Conservation (phyloP, 1,140 invertebrate species). For the Leptoteleia sp. region DNA sequence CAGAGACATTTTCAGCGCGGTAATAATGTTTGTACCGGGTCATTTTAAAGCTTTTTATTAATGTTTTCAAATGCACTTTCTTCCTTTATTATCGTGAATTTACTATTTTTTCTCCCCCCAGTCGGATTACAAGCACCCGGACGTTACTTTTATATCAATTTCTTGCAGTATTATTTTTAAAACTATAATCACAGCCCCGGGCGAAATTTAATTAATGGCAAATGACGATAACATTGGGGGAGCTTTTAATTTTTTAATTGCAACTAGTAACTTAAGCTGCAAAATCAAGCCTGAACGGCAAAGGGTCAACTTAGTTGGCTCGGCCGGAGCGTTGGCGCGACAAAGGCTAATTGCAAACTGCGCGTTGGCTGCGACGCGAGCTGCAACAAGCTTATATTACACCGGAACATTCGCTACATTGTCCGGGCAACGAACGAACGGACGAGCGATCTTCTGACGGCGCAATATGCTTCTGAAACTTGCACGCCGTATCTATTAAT, state of each 20-base stretch:
- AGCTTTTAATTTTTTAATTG: not conserved
- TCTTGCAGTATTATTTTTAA: too few species aligned
- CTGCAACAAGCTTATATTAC: slow-evolving; percentile 79
- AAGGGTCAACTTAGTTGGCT: slow-evolving; percentile 43
- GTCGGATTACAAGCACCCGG: too few species aligned
- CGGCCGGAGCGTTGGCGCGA: slow-evolving; percentile 68
- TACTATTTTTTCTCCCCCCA: too few species aligned
- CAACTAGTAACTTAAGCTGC: slow-evolving; percentile 17
- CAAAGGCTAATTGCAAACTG: slow-evolving; percentile 81
- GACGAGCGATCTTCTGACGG: slow-evolving; percentile 25
- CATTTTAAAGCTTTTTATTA: too few species aligned
- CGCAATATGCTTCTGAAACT: slow-evolving; percentile 26
- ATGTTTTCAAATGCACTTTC: too few species aligned
- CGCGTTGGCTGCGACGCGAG: slow-evolving; percentile 73
- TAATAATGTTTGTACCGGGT: too few species aligned
- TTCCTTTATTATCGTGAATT: too few species aligned
- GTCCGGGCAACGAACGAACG: slow-evolving; percentile 19
- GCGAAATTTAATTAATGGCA: not conserved
- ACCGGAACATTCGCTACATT: slow-evolving; percentile 70
- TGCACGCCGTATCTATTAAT: slow-evolving; percentile 39
- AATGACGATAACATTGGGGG: not conserved
- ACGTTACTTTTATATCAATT: too few species aligned
- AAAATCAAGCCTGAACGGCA: slow-evolving; percentile 43
- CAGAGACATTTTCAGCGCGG: too few species aligned
- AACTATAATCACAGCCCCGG: too few species aligned